Percentiles rank a stretch among this genome's conserved stretches.
These are phyloP conservation scores for Torymus auratus DNA, from an alignment of 2,888 invertebrate genomes.

Conservation along the genomic window DNA sequence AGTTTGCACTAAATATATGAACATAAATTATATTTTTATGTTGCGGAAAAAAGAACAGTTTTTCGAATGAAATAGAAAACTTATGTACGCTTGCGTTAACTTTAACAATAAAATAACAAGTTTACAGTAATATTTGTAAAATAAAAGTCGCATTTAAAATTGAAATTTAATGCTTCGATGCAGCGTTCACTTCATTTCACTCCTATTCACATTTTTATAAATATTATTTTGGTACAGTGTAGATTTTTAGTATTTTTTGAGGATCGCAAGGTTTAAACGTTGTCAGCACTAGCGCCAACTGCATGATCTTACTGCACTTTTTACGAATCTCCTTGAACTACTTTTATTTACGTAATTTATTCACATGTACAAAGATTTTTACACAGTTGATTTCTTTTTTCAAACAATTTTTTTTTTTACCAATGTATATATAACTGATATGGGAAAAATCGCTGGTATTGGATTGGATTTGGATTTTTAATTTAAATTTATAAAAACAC, in stretches of 20 bases:
- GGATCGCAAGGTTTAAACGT: conserved; percentile 32
- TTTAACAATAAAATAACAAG: no score
- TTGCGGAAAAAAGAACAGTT: no score
- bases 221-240: conserved; percentile 28
- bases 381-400: neutral
- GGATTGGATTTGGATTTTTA: neutral
- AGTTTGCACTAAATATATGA: no score
- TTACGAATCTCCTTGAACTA: neutral
- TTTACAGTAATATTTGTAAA: no score
- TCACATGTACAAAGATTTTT: neutral
- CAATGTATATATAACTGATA: neutral
- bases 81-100: no score
- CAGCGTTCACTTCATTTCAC: conserved; percentile 5
- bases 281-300: conserved; percentile 29
- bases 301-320: conserved; percentile 16
- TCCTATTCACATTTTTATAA: conserved; percentile 1
- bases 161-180: conserved; percentile 10
- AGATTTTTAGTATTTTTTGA: conserved; percentile 37
- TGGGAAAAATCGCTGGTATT: conserved; percentile 48
- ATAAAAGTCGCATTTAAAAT: no score
- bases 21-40: no score
- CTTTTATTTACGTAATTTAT: conserved; percentile 10
- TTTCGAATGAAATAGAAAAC: no score
- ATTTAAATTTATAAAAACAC: conserved; percentile 1
- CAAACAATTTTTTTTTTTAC: conserved; percentile 13